Evolutionary conservation across 2,113 vertebrate genomes (phyloP), one percentile per base, ranked within the genome.

Genomic region (Labrus mixtus): DNA sequence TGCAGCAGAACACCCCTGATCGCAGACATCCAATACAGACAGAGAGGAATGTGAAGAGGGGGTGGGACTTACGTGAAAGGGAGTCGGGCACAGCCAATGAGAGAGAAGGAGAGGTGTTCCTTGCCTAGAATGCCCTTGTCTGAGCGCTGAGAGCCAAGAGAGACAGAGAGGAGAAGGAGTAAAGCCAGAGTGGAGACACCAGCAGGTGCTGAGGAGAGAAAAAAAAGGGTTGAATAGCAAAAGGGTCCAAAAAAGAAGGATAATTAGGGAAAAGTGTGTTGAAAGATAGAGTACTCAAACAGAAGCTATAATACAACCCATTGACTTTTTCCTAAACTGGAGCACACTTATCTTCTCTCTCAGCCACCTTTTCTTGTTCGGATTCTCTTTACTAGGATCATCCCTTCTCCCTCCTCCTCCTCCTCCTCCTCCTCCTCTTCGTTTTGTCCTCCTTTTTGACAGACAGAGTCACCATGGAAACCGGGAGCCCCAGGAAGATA

Each of bases 401-500:
- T 68, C 43, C 48, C 37, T 50, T 61, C 51, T 29, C 67, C 45
- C 25, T 83, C 13, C 33, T 67, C 63, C 36, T 76, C 45, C 59
- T 51, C 69, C 20, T 59, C 50, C 25, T 83, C 13, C 33, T 67
- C 63, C 11, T 77, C 22, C 10, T 73, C 51, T 72, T 87, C 46
- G 1, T 73, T 45, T 72, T 73, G n/a, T 68, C 65, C 51, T 54
- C 73, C 73, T 81, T 57, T 61, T 77, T 75, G 82, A 79, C 36
- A 81, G 65, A 71, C 73, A 77, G 73, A 60, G 67, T 56, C 87
- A 87, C 83, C 74, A 97, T 97, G 96, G 96, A 97, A 84, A 95
- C 92, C 1, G 93, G 93, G 90, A 97, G 96, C 85, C 96, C 96
- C 22, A 94, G 96, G 41, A 97, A 96, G 90, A 97, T 97, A 89